Evolutionary conservation across 2,888 invertebrate species (phyloP), one percentile per base, ranked within the genome.

Genomic region (Saturnia japonica): DNA sequence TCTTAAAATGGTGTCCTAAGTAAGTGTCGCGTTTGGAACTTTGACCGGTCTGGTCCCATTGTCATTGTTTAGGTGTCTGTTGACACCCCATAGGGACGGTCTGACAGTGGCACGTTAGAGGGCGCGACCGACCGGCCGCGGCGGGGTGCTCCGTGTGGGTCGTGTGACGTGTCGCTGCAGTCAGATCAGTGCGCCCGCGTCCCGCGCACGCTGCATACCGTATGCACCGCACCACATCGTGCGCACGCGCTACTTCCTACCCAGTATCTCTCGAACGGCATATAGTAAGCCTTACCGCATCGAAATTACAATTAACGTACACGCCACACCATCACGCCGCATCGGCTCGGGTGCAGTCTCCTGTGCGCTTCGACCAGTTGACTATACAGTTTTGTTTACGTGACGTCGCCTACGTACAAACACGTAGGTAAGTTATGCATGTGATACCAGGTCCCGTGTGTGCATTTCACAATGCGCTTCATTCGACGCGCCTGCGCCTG

Each of bases 361-460:
- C 77, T 79, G 77, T 79, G 79, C 78, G 78, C 77, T 73, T 70
- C 79, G 82, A 79, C 81, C 82, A 81, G 82, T 84, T 83, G 82
- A 83, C 78, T 82, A 79, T 81, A 82, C 82, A 82, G 80, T 82
- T 83, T 85, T 89, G 89, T 88, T 90, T 87, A 89, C 87, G 80
- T 85, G 82, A 81, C 81, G 80, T 77, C 81, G 80, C 79, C 83
- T 80, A 72, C 73, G 74, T 73, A 74, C 85, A 80, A 85, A 83
- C 82, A 85, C 84, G 82, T 85, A 87, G 84, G 91, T 92, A 91
- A 91, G 91, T 91, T 90, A 89, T 91, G 90, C 91, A 91, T 83
- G 80, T 81, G 79, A 81, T 81, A 78, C 78, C 71, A 77, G 86
- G 87, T 85, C 85, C 88, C 86, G 85, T 82, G 80, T 84, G 83